Base-by-base conservation (phyloP, 2,113 vertebrate species). In the Daphoenositta chrysoptera region DNA sequence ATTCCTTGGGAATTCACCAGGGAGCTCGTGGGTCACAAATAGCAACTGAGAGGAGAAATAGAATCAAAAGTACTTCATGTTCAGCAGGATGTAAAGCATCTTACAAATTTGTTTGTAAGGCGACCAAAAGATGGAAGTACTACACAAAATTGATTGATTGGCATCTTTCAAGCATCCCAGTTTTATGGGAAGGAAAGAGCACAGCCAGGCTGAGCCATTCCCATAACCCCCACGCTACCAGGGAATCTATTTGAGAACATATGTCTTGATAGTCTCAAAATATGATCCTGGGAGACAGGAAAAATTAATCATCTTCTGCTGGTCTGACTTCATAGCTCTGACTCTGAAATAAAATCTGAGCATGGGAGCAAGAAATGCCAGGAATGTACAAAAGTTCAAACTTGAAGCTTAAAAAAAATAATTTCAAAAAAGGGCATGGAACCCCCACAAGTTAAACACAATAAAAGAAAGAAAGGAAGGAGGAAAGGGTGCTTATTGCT, bases 11-110 rank as follows among this genome's bases (percentile, higher is more conserved):
- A 87, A 90, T 21, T 48, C 94, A 19, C 78, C 21, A 22, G 90
- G 95, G 94, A 93, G 56, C 44, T 79, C 48, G 5, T 0, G 42
- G 66, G 57, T 87, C 63, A 44, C 77, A 75, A 94, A 94, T 2
- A 95, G 92, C 81, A 78, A 26, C 90, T 7, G 81, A 82, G 70
- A 78, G 57, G 26, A 83, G 40, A 91, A 95, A 95, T 17, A 51
- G 0, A 28, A 84, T 10, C 31, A 21, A 48, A 72, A 65, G 37
- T 24, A 16, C 84, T 90, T 95, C 93, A 84, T 51, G 44, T 44
- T 33, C 77, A 44, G 73, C 58, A 18, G 71, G 80, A 89, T 2
- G 39, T 1, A 22, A 86, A 89, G 42, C 27, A 28, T 87, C 73
- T 44, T 1, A 78, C 27, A 26, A 28, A 54, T 58, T 3, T 15